Base-by-base conservation (phyloP, 1,140 invertebrate genomes). In the Paraescarpia echinospica region DNA sequence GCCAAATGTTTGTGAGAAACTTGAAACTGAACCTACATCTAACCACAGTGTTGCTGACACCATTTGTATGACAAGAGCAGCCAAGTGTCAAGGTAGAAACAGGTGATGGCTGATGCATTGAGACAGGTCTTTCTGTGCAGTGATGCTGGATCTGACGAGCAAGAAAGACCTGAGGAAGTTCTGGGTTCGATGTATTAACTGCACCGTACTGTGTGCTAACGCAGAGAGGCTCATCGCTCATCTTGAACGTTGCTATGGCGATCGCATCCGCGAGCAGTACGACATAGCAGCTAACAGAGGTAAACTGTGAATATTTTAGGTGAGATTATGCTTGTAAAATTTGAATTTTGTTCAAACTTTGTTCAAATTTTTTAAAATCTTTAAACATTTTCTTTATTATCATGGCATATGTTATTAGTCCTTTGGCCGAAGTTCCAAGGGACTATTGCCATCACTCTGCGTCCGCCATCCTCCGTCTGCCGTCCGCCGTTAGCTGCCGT, bases 101-200 rank as follows among this genome's bases (percentile, higher is more conserved):
- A 22, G 27, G 18, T 77, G 27, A 0, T 77, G 59, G 22, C 4
- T 4, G 4, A 18, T 90, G 90, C 1, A 22, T 33, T 90, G 9
- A 90, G 0, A 31, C 90, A n/a, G 18, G 90, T 34, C 33, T 31
- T 90, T 34, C 34, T 89, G 27, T 93, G 41, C 93, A 95, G 95
- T 96, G 77, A 94, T 96, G 94, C 93, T 92, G 14, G 93, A 93
- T 59, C 92, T 95, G 35, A 95, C 94, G 12, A 94, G 94, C 12
- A 94, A 95, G 92, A 95, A 95, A 92, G 92, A 95, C 92, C 93
- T 95, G 94, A 92, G 94, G 93, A 95, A 96, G 93, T 94, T 95
- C 95, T 95, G 96, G 96, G 94, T 95, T 92, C 94, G 95, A 92
- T 94, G 95, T 94, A 94, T 95, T 34, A 94, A 95, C 93, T 94